Evolutionary conservation across 2,113 vertebrate genomes (phyloP).

Genomic region (Ophthalmolycus amberensis): DNA sequence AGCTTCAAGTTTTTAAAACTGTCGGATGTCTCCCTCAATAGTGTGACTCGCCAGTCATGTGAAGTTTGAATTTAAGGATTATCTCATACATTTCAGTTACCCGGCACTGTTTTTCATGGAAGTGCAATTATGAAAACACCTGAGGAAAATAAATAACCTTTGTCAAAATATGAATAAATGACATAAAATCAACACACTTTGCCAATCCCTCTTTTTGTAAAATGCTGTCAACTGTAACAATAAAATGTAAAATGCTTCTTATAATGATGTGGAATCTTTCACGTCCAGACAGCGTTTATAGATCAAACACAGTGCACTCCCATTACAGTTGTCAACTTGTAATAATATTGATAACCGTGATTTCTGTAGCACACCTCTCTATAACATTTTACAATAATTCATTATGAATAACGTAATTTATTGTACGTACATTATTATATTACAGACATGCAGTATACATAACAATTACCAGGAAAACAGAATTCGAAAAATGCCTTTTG

Average conservation of each 20-base stretch:
- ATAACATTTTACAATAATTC: neutral
- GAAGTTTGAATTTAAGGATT: neutral
- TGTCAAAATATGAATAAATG: neutral
- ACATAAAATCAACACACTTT: neutral
- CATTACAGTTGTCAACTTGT: neutral
- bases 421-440: neutral
- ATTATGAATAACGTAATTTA: neutral
- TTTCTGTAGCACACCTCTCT: too few species aligned
- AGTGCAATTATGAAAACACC: neutral
- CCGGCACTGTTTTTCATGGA: neutral
- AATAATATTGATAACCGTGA: neutral
- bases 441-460: neutral
- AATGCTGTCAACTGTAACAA: neutral
- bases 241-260: neutral
- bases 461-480: neutral
- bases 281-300: too few species aligned
- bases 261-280: neutral
- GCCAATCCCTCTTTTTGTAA: neutral
- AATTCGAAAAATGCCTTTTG: neutral
- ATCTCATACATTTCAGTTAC: neutral
- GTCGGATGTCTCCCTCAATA: neutral
- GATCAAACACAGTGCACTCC: neutral
- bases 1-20: neutral
- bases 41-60: neutral
- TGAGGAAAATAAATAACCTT: neutral